phyloP scores from a whole-genome alignment of 2,113 vertebrate genomes.

The Ellobius talpinus region DNA sequence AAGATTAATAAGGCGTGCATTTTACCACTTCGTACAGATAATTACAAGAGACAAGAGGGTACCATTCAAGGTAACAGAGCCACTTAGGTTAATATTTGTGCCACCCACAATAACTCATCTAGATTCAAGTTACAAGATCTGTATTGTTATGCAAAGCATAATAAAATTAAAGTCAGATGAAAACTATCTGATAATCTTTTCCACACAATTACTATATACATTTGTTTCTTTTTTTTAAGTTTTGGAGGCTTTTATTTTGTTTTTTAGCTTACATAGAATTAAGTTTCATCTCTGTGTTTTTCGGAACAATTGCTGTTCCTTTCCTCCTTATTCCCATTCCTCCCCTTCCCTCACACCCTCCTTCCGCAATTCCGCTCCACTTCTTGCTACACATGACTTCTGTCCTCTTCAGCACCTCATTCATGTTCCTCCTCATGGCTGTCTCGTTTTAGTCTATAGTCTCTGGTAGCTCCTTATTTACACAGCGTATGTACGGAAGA shows the following conservation, averaged over 20 bases:
- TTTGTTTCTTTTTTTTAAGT: background rate
- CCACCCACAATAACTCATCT: background rate
- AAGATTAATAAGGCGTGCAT: background rate
- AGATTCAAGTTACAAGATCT: slow-evolving; percentile 48
- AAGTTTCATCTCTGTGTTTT: background rate
- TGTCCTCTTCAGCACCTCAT: background rate
- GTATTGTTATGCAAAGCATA: background rate
- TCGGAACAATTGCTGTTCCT: background rate
- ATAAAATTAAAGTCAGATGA: slow-evolving; percentile 42
- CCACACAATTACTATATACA: background rate
- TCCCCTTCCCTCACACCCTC: background rate
- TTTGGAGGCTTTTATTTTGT: background rate
- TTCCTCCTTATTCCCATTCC: background rate
- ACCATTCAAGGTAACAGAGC: slow-evolving; percentile 15
- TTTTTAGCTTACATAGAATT: background rate
- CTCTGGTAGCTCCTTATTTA: background rate
- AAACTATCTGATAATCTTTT: background rate
- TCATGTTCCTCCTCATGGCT: background rate
- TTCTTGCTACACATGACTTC: background rate
- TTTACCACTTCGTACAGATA: background rate
- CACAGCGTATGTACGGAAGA: too few species aligned
- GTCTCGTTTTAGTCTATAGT: background rate
- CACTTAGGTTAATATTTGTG: slow-evolving; percentile 46
- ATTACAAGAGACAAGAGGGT: slow-evolving; percentile 33
- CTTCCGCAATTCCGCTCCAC: background rate